phyloP scores from a whole-genome alignment of 2,113 vertebrate genomes.

The Myocastor coypus region DNA sequence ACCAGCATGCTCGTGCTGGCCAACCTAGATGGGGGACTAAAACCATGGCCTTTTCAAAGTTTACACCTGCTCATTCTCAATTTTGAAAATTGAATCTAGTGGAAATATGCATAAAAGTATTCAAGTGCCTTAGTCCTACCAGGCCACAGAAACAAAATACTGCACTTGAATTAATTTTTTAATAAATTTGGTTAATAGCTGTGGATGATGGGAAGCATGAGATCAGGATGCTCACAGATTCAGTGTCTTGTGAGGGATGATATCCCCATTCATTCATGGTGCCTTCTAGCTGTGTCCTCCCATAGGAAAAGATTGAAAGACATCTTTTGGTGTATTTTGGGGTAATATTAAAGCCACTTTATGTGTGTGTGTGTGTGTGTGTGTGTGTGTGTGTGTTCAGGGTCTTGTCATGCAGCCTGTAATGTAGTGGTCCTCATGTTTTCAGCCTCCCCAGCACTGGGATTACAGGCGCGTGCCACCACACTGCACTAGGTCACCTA shows the following conservation, averaged over 20 bases:
- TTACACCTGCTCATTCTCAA: neutral
- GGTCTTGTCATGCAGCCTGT: too few relatives aligned
- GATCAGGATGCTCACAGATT: neutral
- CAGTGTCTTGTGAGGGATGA: neutral
- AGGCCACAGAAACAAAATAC: neutral
- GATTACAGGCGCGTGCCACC: too few relatives aligned
- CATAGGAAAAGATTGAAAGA: too few relatives aligned
- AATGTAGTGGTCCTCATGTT: too few relatives aligned
- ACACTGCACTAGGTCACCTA: too few relatives aligned
- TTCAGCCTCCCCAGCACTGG: too few relatives aligned
- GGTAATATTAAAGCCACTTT: neutral
- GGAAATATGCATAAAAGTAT: neutral
- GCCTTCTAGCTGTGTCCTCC: neutral
- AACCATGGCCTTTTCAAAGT: neutral
- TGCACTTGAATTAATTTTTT: neutral
- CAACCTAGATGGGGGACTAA: neutral
- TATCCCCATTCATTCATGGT: neutral
- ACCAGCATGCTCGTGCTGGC: neutral
- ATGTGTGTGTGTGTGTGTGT: too few relatives aligned
- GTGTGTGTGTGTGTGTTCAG: too few relatives aligned
- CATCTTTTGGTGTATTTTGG: neutral
- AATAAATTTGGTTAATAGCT: neutral
- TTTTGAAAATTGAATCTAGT: neutral
- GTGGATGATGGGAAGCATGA: neutral
- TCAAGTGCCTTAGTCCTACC: neutral